Evolutionary conservation across 2,113 vertebrate species (phyloP), one percentile per base, ranked within the genome.

Genomic region (Aptenodytes forsteri): DNA sequence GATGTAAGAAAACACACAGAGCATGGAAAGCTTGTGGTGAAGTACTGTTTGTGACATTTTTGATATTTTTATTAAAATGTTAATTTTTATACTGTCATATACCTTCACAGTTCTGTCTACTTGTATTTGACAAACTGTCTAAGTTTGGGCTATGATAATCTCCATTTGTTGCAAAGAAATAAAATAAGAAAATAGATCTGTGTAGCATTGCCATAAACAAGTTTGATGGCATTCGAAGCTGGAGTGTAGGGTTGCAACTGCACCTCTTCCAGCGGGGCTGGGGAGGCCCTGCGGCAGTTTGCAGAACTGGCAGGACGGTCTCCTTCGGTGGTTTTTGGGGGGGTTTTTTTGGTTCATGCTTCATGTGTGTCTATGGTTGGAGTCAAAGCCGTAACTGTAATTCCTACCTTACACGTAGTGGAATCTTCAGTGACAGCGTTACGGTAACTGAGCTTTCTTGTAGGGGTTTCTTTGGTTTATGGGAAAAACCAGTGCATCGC

Each of bases 21-120:
- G 59, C 67, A n/a, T 64, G 64, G 89, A 89, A 96, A 81, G 76
- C 91, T 83, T 89, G 80, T 89, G 96, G 73, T 64, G 93, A 93
- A 94, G 56, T 92, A 72, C 73, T 54, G 13, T 91, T 90, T 67
- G 70, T 83, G 88, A 36, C 20, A 36, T 76, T 91, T 87, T 42
- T 13, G 30, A 22, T 36, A 6, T 19, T 70, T 82, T 36, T 17
- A 21, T 49, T 55, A 34, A 66, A 61, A 27, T 20, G 20, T 1
- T 47, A 1, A 12, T 64, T 76, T 34, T 56, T 27, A n/a, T 38
- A 2, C 21, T 17, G 13, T 36, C 30, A 6, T 9, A 7, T 5
- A 46, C 16, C 6, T n/a, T 83, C 21, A 21, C 29, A 40, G 11
- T 55, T 61, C 64, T 20, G 5, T 34, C n/a, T 50, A 1, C 34